Base-by-base conservation (phyloP, 2,888 invertebrate species). In the Chloroclystis v-ata region DNA sequence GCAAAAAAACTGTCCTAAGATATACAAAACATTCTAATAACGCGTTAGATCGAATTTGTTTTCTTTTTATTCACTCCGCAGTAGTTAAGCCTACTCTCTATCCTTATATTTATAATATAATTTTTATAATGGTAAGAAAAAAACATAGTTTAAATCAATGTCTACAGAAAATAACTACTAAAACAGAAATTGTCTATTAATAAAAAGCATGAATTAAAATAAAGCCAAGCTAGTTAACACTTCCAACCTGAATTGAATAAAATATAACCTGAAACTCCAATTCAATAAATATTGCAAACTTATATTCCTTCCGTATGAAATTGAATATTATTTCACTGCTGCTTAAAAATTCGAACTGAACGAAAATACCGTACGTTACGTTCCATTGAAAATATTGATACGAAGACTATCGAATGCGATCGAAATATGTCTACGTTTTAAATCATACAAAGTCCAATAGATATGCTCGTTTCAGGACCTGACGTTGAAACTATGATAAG, bases 361-460 rank as follows among this genome's bases (percentile, higher is more conserved):
- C 20, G 35, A 20, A 35, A 10, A 11, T 35, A 24, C 1, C 16
- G 10, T 20, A 20, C n/a, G 10, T 7, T 33, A 9, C 14, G 10
- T 10, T 24, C 20, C 20, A 33, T 10, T 24, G 10, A 35, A 33
- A 35, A 24, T 11, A 35, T 20, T 24, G 35, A 10, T 16, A 35
- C 20, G 35, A 24, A 16, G 9, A 33, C 16, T 33, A 35, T 8
- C 11, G 11, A 35, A 35, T 35, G 8, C 20, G 20, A 35, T 10
- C 7, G 35, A 35, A 24, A 35, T 10, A 20, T 33, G 39, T 29
- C 29, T 24, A 11, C 35, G 28, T 43, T 10, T 43, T 28, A 35
- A 43, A 35, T 35, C 9, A 35, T 26, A 35, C 43, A 16, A 5
- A 10, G 10, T 35, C 20, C 35, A 35, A 35, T 37, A 24, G 10